phyloP scores from a whole-genome alignment of 2,113 vertebrate genomes.

The Saimiri boliviensis region DNA sequence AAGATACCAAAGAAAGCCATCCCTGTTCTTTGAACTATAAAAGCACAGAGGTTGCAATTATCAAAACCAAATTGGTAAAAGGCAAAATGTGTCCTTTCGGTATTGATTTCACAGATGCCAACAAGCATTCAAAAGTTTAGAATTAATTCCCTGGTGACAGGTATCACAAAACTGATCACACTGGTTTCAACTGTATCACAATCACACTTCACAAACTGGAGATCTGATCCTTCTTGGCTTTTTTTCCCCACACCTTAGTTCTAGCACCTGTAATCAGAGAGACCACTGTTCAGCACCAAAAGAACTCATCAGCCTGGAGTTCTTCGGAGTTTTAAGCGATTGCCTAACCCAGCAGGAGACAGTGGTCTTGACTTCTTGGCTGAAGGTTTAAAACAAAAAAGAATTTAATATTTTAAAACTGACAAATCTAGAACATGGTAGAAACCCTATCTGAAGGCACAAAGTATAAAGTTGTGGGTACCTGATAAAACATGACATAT shows the following conservation, averaged over 20 bases:
- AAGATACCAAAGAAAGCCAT: neutral
- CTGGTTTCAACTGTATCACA: neutral
- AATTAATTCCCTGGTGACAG: neutral
- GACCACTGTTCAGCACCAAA: conserved; percentile 3
- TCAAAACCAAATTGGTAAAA: neutral
- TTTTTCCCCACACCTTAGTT: neutral
- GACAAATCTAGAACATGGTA: neutral
- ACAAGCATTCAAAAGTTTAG: neutral
- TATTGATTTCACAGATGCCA: neutral
- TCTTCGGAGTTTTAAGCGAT: neutral
- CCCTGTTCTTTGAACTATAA: neutral
- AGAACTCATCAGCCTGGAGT: neutral
- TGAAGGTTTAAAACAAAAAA: neutral
- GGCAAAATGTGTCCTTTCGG: neutral
- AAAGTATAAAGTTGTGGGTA: conserved; percentile 20
- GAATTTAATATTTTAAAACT: conserved; percentile 32
- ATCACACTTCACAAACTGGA: neutral
- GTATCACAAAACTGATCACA: neutral
- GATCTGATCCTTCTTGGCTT: neutral
- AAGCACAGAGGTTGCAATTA: conserved; percentile 19
- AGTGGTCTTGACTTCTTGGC: neutral
- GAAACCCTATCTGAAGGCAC: conserved; percentile 57
- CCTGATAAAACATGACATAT: neutral
- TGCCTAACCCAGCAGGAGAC: neutral
- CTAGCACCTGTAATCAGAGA: conserved; percentile 30